phyloP scores from a whole-genome alignment of 2,888 invertebrate genomes.

The Drosophila robusta region DNA sequence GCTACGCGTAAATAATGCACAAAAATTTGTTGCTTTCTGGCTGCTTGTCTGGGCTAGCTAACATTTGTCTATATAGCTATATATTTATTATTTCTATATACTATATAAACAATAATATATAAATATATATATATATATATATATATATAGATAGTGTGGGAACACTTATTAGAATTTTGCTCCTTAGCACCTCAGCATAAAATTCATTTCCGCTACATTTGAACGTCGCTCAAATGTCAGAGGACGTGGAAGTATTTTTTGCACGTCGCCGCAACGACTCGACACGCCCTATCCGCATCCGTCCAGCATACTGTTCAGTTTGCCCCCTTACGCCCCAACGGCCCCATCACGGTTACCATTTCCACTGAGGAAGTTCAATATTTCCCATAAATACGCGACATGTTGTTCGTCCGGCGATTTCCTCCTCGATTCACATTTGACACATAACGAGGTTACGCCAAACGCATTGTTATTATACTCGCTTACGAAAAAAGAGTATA shows the following conservation, averaged over 20 bases:
- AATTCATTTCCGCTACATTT: constrained; percentile 77
- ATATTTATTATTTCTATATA: no score
- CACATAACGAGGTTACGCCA: constrained; percentile 17
- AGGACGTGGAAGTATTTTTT: constrained; percentile 42
- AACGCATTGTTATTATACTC: constrained; percentile 6
- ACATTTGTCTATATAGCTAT: constrained; percentile 9
- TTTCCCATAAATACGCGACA: constrained; percentile 72
- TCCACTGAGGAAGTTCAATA: constrained; percentile 61
- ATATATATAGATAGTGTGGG: not conserved
- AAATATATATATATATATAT: not conserved
- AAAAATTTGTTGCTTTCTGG: constrained; percentile 66
- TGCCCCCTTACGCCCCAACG: constrained; percentile 7
- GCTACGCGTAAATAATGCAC: constrained; percentile 77
- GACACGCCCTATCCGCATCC: constrained; percentile 22
- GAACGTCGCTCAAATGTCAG: constrained; percentile 74
- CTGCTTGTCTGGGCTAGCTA: constrained; percentile 36
- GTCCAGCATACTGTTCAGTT: not conserved
- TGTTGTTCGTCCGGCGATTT: constrained; percentile 68
- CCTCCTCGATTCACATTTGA: constrained; percentile 44
- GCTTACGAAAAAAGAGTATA: not conserved
- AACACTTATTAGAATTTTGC: constrained; percentile 54
- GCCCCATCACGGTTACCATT: constrained; percentile 32
- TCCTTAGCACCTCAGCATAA: constrained; percentile 64
- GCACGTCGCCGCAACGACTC: constrained; percentile 50
- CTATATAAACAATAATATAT: no score